A percentile compares a stretch with the other conserved stretches of the same genome.
Conservation (phyloP, 2,888 invertebrate genomes). For the Sclerodermus sp. region DNA sequence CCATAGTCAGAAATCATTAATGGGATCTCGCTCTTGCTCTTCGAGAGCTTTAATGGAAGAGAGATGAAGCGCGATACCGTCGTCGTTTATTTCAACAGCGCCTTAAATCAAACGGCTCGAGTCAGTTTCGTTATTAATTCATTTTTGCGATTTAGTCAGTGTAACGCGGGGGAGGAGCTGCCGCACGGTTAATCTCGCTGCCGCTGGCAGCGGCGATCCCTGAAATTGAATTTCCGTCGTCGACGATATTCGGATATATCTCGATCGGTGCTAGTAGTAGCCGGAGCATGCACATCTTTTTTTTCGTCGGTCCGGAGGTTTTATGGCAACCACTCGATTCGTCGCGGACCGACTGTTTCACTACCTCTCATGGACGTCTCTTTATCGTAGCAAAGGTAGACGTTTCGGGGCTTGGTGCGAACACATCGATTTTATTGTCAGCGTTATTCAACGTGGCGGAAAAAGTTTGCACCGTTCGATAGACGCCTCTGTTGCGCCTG, state of each 20-base stretch:
- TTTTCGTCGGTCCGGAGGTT: slow-evolving; percentile 20
- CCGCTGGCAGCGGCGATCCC: slow-evolving; percentile 18
- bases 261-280: slow-evolving; percentile 2
- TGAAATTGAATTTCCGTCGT: slow-evolving; percentile 28
- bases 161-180: too few relatives aligned
- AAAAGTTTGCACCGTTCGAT: slow-evolving; percentile 12
- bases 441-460: too few relatives aligned
- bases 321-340: slow-evolving; percentile 28
- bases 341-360: slow-evolving; percentile 20
- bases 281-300: slow-evolving; percentile 2
- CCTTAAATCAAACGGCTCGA: too few relatives aligned
- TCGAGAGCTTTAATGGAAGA: too few relatives aligned
- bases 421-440: slow-evolving; percentile 25
- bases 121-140: too few relatives aligned
- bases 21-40: too few relatives aligned
- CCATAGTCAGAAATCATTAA: too few relatives aligned
- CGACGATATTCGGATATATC: slow-evolving; percentile 18
- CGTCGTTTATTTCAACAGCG: too few relatives aligned
- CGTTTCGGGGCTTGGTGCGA: slow-evolving; percentile 15
- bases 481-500: background rate
- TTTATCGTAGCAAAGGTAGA: slow-evolving; percentile 7
- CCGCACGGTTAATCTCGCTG: too few relatives aligned
- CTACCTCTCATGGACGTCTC: slow-evolving; percentile 10
- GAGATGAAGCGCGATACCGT: too few relatives aligned
- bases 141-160: too few relatives aligned